Evolutionary conservation across 2,113 vertebrate species (phyloP).

Genomic region (Phasianus colchicus): DNA sequence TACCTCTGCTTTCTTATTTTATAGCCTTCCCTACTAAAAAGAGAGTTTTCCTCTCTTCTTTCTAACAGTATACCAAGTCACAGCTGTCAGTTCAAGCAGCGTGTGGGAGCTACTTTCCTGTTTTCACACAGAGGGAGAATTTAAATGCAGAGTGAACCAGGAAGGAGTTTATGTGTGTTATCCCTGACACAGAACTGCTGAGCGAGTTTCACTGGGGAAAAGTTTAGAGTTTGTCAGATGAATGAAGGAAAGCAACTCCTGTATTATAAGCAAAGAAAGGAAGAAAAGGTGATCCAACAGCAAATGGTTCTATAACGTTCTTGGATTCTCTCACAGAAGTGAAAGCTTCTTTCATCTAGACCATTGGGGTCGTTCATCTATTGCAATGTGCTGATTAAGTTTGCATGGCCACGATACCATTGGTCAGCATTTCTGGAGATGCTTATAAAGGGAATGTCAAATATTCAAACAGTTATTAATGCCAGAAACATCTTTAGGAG

Average conservation of each 20-base stretch:
- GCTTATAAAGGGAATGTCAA: background rate
- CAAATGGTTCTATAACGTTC: background rate
- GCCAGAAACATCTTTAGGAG: background rate
- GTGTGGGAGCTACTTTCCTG: background rate
- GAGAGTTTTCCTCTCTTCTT: background rate
- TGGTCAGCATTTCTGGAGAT: background rate
- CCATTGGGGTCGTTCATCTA: background rate
- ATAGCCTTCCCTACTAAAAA: background rate
- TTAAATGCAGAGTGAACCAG: conserved; percentile 28
- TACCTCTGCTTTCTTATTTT: conserved; percentile 24
- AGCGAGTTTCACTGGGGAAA: background rate
- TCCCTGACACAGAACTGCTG: conserved; percentile 16
- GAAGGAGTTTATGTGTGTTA: conserved; percentile 3
- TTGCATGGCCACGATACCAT: background rate
- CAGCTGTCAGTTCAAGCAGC: conserved; percentile 22
- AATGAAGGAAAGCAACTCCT: background rate
- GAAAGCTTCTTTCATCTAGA: background rate
- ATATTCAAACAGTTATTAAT: background rate
- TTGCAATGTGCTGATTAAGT: background rate
- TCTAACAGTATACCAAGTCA: background rate
- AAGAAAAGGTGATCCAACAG: background rate
- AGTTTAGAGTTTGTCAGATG: background rate
- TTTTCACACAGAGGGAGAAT: conserved; percentile 31
- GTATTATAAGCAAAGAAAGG: background rate
- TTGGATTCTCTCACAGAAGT: background rate